Percentiles rank a stretch among this genome's conserved stretches.
These are phyloP conservation scores for Zoanthus sansibaricus DNA, from an alignment of 92 coral and sea anemone species.

Conservation along the genomic window DNA sequence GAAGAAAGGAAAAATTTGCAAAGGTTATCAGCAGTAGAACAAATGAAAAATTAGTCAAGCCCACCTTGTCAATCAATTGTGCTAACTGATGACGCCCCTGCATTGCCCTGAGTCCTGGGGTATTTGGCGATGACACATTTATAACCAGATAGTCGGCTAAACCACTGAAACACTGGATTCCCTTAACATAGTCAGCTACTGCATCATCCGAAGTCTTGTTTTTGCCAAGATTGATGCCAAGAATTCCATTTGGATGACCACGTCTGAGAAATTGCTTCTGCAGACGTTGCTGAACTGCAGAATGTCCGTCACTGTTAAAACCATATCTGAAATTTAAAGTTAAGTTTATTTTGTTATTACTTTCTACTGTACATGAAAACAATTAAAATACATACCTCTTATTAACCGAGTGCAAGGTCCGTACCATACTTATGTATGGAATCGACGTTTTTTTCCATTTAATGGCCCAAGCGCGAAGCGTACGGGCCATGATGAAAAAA, in stretches of 20 bases:
- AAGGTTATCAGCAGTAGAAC: too few relatives aligned
- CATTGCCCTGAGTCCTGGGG: slow-evolving; percentile 94
- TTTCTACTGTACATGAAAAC: too few relatives aligned
- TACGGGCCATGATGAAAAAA: too few relatives aligned
- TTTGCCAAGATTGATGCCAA: slow-evolving; percentile 95
- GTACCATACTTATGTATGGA: too few relatives aligned
- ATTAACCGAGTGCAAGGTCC: too few relatives aligned
- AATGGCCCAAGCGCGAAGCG: too few relatives aligned
- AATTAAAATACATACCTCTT: too few relatives aligned
- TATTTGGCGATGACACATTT: slow-evolving; percentile 96
- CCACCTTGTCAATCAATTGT: slow-evolving; percentile 81
- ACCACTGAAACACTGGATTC: slow-evolving; percentile 82
- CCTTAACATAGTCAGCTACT: slow-evolving; percentile 81
- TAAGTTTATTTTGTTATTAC: too few relatives aligned
- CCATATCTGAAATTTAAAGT: slow-evolving; percentile 76
- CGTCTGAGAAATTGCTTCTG: slow-evolving; percentile 40
- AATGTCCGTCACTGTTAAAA: slow-evolving; percentile 94
- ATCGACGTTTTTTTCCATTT: too few relatives aligned
- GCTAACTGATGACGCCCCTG: slow-evolving; percentile 91
- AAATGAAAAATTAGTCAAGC: too few relatives aligned
- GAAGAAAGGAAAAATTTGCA: too few relatives aligned
- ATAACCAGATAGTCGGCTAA: slow-evolving; percentile 87
- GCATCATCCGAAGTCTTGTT: slow-evolving; percentile 92
- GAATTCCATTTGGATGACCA: slow-evolving; percentile 72
- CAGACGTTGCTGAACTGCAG: slow-evolving; percentile 68